phyloP scores from a whole-genome alignment of 2,113 vertebrate species.

The Herpetotheres cachinnans region DNA sequence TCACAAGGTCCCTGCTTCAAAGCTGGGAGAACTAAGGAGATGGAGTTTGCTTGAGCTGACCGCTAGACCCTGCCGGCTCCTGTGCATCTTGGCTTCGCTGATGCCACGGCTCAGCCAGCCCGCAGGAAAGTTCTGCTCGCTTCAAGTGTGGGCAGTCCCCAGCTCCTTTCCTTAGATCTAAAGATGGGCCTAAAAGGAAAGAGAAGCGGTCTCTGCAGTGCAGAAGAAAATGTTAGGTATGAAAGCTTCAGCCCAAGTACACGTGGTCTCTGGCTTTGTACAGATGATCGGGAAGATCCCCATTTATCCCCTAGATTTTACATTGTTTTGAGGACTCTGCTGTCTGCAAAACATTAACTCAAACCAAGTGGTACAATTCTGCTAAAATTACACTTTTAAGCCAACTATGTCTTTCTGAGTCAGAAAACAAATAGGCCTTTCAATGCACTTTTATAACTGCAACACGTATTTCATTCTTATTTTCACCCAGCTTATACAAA shows the following conservation, averaged over 20 bases:
- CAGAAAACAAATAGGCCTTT: neutral
- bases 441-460: neutral
- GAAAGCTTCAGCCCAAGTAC: neutral
- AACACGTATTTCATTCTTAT: neutral
- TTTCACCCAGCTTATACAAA: neutral
- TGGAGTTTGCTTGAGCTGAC: neutral
- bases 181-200: neutral
- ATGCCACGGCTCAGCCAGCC: fast-evolving
- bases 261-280: neutral
- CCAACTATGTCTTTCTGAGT: neutral
- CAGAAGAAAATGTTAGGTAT: fast-evolving
- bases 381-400: neutral
- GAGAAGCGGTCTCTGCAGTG: neutral
- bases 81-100: fast-evolving
- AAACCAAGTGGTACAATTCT: neutral
- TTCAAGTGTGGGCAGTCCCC: fast-evolving
- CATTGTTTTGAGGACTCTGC: neutral
- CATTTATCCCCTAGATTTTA: neutral
- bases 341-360: neutral
- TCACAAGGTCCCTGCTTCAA: neutral
- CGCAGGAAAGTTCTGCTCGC: neutral
- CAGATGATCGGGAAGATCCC: neutral
- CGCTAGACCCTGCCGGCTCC: neutral
- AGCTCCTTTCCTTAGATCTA: fast-evolving
- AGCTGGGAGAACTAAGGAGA: fast-evolving